Evolutionary conservation across 2,113 vertebrate species (phyloP).

Genomic region (Chinchilla lanigera): DNA sequence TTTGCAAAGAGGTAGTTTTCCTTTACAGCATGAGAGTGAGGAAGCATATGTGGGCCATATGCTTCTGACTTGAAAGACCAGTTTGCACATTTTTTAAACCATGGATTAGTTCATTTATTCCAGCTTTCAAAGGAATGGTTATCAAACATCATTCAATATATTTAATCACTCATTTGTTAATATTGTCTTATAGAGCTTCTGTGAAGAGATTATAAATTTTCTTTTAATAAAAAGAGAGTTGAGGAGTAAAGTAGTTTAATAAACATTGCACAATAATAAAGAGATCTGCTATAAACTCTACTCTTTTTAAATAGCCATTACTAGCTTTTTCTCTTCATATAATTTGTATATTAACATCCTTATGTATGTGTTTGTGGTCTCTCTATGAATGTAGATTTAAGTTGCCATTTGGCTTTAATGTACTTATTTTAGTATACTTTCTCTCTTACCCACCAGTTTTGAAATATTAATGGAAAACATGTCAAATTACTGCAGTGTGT

Average conservation of each 20-base stretch:
- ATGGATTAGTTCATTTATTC: not conserved
- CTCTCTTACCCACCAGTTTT: no score
- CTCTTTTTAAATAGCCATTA: not conserved
- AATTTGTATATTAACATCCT: not conserved
- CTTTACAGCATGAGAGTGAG: not conserved
- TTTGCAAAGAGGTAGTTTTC: not conserved
- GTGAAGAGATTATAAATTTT: not conserved
- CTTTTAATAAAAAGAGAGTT: not conserved
- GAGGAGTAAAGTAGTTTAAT: not conserved
- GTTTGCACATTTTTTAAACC: not conserved
- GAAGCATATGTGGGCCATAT: not conserved
- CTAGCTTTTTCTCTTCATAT: not conserved
- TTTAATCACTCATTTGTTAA: not conserved
- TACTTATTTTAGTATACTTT: not conserved
- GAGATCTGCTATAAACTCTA: not conserved
- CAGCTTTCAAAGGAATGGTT: not conserved
- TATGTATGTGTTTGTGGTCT: not conserved
- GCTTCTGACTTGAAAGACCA: not conserved
- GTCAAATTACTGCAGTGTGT: not conserved
- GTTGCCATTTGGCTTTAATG: not conserved
- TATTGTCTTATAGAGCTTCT: not conserved
- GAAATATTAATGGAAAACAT: not conserved
- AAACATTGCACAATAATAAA: not conserved
- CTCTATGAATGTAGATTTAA: not conserved
- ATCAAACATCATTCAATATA: not conserved